These are phyloP conservation scores for Norana najaformis DNA, from an alignment of 2,888 invertebrate genomes.

Conservation along the genomic window DNA sequence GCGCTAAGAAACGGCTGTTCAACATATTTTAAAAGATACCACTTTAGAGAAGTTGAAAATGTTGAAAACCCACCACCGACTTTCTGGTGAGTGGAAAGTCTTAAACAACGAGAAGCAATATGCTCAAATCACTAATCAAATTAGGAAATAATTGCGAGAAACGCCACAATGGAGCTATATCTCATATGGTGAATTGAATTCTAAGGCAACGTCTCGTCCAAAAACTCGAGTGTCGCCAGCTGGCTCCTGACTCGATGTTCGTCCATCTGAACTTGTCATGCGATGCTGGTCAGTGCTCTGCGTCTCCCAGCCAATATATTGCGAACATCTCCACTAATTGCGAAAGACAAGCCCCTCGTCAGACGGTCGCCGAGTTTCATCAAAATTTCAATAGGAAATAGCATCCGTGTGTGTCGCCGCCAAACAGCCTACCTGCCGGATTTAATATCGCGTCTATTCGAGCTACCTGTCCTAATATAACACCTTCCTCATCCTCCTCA, in stretches of 20 bases:
- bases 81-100: background rate
- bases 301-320: background rate
- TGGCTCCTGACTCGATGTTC: background rate
- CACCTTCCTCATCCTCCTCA: background rate
- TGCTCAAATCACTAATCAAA: background rate
- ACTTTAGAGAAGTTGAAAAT: background rate
- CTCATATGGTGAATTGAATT: background rate
- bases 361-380: background rate
- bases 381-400: slow-evolving; percentile 25
- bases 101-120: too few relatives aligned
- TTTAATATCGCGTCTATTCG: slow-evolving; percentile 23
- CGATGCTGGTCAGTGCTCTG: slow-evolving; percentile 1
- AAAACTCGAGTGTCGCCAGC: background rate
- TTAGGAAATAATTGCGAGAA: background rate
- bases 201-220: background rate
- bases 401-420: background rate
- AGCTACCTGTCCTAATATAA: slow-evolving; percentile 19
- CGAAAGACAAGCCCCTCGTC: background rate
- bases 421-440: background rate
- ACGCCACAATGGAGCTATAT: background rate
- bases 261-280: background rate
- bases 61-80: background rate
- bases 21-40: background rate
- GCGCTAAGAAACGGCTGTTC: too few relatives aligned
- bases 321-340: background rate